phyloP scores from a whole-genome alignment of 2,797 vertebrate species.

The Hafferia zeledoni region DNA sequence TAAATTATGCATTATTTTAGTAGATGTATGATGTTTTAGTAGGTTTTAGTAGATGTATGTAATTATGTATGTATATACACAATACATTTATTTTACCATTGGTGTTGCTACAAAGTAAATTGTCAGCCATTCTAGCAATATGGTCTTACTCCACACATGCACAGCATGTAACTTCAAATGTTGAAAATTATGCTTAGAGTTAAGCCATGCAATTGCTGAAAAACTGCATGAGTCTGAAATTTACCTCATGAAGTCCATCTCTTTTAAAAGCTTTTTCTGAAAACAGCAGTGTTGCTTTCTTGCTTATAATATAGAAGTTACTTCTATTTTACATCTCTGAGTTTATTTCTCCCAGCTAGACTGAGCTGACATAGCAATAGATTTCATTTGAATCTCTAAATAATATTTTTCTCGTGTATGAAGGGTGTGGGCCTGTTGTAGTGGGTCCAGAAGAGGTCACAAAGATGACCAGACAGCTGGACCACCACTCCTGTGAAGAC shows the following conservation, averaged over 20 bases:
- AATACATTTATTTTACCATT: background rate
- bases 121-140: background rate
- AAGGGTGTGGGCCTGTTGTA: background rate
- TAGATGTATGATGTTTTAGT: background rate
- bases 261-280: slow-evolving; percentile 6
- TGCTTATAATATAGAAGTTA: background rate
- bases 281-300: background rate
- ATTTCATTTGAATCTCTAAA: background rate
- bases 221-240: background rate
- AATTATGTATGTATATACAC: background rate
- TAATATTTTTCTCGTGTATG: background rate
- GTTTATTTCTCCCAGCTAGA: background rate
- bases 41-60: background rate
- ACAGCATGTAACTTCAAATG: background rate
- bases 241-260: background rate
- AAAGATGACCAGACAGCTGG: background rate
- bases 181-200: background rate
- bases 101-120: background rate
- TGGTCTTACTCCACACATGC: background rate
- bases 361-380: background rate
- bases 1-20: background rate
- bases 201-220: background rate
- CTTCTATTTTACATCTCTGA: background rate
- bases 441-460: background rate
- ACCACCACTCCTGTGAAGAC: background rate